Conservation (phyloP, 1,140 invertebrate genomes). For the Eupristina koningsbergeri region DNA sequence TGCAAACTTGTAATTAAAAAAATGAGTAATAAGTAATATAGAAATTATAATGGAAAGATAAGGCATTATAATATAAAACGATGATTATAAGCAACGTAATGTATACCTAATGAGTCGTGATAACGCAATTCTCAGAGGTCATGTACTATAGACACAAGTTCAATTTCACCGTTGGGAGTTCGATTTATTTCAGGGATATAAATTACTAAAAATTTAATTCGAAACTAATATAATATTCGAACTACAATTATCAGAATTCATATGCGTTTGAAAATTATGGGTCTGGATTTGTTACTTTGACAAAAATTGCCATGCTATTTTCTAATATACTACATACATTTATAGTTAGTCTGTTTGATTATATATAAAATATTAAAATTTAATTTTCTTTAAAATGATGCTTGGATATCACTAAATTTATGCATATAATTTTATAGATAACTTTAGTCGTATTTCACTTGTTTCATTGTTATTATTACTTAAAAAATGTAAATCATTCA, state of each 20-base stretch:
- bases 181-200: background rate
- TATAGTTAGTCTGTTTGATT: background rate
- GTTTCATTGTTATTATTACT: background rate
- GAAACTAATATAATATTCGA: background rate
- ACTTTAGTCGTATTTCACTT: background rate
- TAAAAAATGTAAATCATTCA: background rate
- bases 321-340: background rate
- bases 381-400: too few species aligned
- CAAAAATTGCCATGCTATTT: background rate
- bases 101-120: background rate
- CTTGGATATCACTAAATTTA: too few species aligned
- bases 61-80: background rate
- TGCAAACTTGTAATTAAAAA: too few species aligned
- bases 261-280: background rate
- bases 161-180: background rate
- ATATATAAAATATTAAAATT: background rate
- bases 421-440: too few species aligned
- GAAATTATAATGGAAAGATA: background rate
- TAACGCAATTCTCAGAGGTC: too few species aligned
- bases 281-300: too few species aligned
- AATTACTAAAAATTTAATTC: slow-evolving; percentile 1
- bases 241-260: background rate
- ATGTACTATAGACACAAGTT: too few species aligned
- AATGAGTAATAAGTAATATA: background rate
- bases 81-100: background rate